Base-by-base conservation (phyloP, 2,797 vertebrate genomes). In the Manis pentadactyla region DNA sequence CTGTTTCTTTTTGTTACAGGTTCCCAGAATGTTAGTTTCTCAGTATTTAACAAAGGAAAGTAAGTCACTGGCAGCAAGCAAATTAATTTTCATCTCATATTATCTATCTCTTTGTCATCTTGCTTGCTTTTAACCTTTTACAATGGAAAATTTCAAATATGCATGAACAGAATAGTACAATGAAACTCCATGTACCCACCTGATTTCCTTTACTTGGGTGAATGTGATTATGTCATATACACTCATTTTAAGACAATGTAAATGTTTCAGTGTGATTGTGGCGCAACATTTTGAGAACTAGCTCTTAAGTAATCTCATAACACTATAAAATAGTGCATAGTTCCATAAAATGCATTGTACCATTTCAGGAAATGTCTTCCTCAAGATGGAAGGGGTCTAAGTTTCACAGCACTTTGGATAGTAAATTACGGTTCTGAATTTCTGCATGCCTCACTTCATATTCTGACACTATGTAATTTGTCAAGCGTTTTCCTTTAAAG, bases 21-120 rank as follows among this genome's bases (percentile, higher is more conserved):
- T 57, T 99, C 98, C 63, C 98, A 99, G 95, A 99, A 99, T 0
- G 17, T 98, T 91, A 99, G 98, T 88, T 98, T 99, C 88, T 98
- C 83, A 0, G 97, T 99, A 51, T 98, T 98, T 97, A 99, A 99
- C 96, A 99, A 98, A 98, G 99, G 98, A 97, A 99, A 96, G 99
- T 99, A 96, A 98, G 98, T 98, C 97, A 66, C 92, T 78, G 0
- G 74, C 34, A 12, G 0, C 0, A 82, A 81, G 29, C 37, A 90
- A 53, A 77, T 55, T 42, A 90, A 57, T 85, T 11, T 18, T 79
- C 29, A 23, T 46, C 29, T 77, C 81, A 25, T 53, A 29, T 27
- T 19, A 19, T 51, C 57, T 59, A 9, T 73, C 4, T 39, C 21
- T 68, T 17, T 82, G 39, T 84, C 1, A 34, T 74, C 37, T 46